A percentile compares a stretch with the other conserved stretches of the same genome.
phyloP scores from a whole-genome alignment of 2,113 vertebrate species.

The Phaethornis superciliosus region DNA sequence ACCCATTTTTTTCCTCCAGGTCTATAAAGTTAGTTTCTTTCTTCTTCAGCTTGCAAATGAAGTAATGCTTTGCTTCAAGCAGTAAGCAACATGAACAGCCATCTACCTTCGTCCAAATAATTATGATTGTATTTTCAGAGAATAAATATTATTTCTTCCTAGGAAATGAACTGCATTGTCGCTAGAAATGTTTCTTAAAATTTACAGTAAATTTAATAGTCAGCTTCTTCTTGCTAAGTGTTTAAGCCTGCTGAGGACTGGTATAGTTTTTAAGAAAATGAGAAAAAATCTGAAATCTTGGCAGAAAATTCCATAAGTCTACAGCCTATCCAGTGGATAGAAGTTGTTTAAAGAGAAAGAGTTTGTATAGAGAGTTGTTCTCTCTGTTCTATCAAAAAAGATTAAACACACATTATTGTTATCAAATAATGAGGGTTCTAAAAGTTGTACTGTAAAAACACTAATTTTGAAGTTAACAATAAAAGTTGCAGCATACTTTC shows the following conservation, averaged over 20 bases:
- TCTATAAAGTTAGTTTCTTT: not conserved
- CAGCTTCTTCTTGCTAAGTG: not conserved
- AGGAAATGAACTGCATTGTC: not conserved
- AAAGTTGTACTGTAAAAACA: not conserved
- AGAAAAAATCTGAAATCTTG: not conserved
- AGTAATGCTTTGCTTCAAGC: not conserved
- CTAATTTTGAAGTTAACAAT: not conserved
- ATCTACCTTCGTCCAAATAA: not conserved
- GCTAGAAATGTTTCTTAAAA: not conserved
- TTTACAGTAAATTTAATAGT: not conserved
- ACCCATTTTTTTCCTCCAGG: not conserved
- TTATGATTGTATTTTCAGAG: not conserved
- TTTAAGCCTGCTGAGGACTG: not conserved
- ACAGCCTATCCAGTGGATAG: not conserved
- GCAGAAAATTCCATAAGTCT: not conserved
- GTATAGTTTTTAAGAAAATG: not conserved
- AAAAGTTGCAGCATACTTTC: not conserved
- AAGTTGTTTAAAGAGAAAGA: not conserved
- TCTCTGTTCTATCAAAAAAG: not conserved
- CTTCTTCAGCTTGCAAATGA: not conserved
- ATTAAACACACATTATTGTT: not conserved
- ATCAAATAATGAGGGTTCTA: not conserved
- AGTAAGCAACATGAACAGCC: not conserved
- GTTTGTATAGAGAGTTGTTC: not conserved
- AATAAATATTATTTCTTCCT: not conserved